Percentiles rank a stretch among this genome's conserved stretches.
Conservation (phyloP, 2,113 vertebrate species). For the Polypterus senegalus region DNA sequence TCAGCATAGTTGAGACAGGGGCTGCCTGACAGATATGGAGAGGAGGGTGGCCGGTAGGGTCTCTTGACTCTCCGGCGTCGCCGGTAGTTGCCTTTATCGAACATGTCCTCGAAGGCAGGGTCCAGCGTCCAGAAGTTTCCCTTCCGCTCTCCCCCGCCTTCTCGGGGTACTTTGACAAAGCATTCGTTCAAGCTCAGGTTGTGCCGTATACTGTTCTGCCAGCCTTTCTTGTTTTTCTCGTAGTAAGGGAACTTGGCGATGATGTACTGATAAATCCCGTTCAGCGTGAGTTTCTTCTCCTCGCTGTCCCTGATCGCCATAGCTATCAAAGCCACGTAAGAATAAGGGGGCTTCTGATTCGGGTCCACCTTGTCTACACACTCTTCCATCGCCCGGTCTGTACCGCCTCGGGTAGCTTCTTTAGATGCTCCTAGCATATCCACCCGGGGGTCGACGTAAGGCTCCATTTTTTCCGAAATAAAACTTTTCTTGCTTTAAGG, state of each 20-base stretch:
- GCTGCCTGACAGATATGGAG: conserved; percentile 23
- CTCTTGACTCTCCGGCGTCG: conserved; percentile 42
- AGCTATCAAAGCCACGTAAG: conserved; percentile 65
- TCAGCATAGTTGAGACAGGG: conserved; percentile 27
- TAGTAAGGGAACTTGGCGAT: conserved; percentile 58
- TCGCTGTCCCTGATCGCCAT: conserved; percentile 61
- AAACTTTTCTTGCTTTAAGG: no score
- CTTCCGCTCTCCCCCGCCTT: conserved; percentile 28
- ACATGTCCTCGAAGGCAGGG: conserved; percentile 54
- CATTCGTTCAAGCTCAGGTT: conserved; percentile 67
- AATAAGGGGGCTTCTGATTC: conserved; percentile 52
- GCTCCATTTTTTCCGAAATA: no score
- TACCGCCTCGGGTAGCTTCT: not conserved
- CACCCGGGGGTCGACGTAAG: no score
- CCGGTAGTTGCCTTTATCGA: conserved; percentile 53
- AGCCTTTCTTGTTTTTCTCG: conserved; percentile 47
- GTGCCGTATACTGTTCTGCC: conserved; percentile 70
- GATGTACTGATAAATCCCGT: conserved; percentile 61
- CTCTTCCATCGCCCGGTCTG: not conserved
- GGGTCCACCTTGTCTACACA: conserved; percentile 1
- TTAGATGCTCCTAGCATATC: accelerated
- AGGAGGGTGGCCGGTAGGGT: conserved; percentile 18
- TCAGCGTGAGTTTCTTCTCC: conserved; percentile 48
- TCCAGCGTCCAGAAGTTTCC: conserved; percentile 60
- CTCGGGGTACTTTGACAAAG: conserved; percentile 54